A percentile compares a stretch with the other conserved stretches of the same genome.
Conservation (phyloP, 2,888 invertebrate species). For the Drosophila kanekoi region DNA sequence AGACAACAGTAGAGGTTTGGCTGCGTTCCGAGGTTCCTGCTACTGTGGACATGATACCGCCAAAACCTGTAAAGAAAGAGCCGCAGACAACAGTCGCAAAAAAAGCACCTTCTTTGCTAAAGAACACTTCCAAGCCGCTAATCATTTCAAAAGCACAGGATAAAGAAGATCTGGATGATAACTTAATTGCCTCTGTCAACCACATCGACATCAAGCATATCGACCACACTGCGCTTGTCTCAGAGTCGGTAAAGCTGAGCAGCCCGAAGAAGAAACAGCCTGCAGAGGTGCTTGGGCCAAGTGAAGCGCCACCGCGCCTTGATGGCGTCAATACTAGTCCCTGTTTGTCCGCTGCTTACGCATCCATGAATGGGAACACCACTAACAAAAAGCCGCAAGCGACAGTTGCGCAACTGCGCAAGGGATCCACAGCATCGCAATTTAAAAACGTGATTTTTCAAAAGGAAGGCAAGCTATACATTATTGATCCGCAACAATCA, state of each 20-base stretch:
- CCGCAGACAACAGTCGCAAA: background rate
- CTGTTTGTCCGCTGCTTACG: background rate
- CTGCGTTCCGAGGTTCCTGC: constrained; percentile 83
- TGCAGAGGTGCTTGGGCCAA: background rate
- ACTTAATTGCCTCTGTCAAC: constrained; percentile 80
- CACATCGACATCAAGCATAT: constrained; percentile 83
- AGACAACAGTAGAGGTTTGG: constrained; percentile 92
- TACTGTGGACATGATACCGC: background rate
- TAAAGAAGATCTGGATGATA: constrained; percentile 80
- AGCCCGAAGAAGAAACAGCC: constrained; percentile 56
- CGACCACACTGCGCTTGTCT: constrained; percentile 84
- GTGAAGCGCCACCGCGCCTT: background rate
- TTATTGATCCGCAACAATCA: constrained; percentile 83
- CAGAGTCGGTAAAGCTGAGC: constrained; percentile 65
- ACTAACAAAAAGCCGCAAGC: constrained; percentile 5
- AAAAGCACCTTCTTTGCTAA: background rate
- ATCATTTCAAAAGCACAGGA: constrained; percentile 67
- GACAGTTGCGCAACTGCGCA: constrained; percentile 20
- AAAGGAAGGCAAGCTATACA: constrained; percentile 84
- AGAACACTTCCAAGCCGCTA: constrained; percentile 51
- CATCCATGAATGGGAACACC: constrained; percentile 32
- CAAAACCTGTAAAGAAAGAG: constrained; percentile 19
- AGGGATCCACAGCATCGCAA: constrained; percentile 25
- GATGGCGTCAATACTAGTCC: background rate
- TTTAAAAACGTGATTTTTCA: constrained; percentile 80